Percentiles rank a stretch among this genome's conserved stretches.
These are phyloP conservation scores for Ophraella communa DNA, from an alignment of 2,888 invertebrate genomes.

Conservation along the genomic window DNA sequence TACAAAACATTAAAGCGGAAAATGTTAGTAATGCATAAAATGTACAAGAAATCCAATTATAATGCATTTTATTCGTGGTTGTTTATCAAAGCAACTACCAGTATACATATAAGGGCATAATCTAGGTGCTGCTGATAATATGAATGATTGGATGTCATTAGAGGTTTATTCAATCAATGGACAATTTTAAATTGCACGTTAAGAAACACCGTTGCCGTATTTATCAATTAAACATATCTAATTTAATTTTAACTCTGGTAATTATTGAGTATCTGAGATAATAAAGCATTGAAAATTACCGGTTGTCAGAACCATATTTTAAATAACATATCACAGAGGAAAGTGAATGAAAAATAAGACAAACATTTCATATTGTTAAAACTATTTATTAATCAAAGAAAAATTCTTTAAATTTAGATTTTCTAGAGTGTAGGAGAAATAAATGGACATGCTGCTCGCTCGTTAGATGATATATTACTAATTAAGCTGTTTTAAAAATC, in stretches of 20 bases:
- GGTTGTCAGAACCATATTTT: neutral
- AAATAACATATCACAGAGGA: no score
- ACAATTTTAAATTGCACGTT: constrained; percentile 30
- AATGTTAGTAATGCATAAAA: constrained; percentile 48
- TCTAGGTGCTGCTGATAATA: constrained; percentile 46
- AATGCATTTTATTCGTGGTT: constrained; percentile 49
- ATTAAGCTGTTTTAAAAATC: no score
- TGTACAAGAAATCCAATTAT: constrained; percentile 51
- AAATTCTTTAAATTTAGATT: no score
- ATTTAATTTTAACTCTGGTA: neutral
- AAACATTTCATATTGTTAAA: no score
- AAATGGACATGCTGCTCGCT: no score
- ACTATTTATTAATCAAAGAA: no score
- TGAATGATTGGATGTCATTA: constrained; percentile 46
- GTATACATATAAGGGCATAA: constrained; percentile 50
- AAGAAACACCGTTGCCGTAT: neutral
- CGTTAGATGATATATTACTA: no score
- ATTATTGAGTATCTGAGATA: no score
- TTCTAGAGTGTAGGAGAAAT: no score
- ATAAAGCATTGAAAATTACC: neutral
- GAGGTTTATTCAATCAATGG: constrained; percentile 36
- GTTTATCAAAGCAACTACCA: constrained; percentile 47
- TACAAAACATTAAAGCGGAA: constrained; percentile 47
- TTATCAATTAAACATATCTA: neutral
- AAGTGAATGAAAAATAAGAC: no score